These are phyloP conservation scores for Raja brachyura DNA, from an alignment of 2,113 vertebrate genomes.

Conservation along the genomic window DNA sequence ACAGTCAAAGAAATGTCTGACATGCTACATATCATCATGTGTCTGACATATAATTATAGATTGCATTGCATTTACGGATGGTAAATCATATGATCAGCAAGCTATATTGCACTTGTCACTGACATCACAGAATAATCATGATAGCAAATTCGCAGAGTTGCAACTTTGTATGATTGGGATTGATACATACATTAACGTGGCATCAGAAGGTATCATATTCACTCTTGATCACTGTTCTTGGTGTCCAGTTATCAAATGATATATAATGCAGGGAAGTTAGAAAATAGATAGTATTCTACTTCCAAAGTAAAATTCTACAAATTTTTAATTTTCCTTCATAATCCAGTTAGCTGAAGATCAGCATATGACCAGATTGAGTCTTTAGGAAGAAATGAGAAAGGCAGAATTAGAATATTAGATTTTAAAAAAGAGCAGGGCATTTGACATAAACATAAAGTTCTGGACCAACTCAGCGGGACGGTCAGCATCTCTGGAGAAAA, in stretches of 20 bases:
- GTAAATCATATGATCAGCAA: neutral
- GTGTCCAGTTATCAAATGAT: neutral
- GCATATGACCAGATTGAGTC: neutral
- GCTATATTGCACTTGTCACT: neutral
- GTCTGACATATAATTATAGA: too few species aligned
- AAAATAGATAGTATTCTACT: neutral
- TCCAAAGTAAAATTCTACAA: neutral
- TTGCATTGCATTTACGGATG: neutral
- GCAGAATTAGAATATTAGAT: too few species aligned
- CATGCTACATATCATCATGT: neutral
- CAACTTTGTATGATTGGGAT: neutral
- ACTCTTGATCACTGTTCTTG: neutral
- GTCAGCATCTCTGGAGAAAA: too few species aligned
- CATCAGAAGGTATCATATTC: neutral
- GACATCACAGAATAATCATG: neutral
- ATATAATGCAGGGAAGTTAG: neutral
- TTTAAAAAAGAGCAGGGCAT: too few species aligned
- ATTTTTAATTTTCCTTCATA: neutral
- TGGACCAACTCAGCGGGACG: too few species aligned
- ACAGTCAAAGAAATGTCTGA: neutral
- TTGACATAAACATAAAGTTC: too few species aligned
- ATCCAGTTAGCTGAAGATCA: neutral
- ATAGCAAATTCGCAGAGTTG: neutral
- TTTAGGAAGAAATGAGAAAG: neutral
- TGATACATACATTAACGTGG: neutral